Percentiles rank a stretch among this genome's conserved stretches.
phyloP scores from a whole-genome alignment of 2,797 vertebrate genomes.

The Strix occidentalis region DNA sequence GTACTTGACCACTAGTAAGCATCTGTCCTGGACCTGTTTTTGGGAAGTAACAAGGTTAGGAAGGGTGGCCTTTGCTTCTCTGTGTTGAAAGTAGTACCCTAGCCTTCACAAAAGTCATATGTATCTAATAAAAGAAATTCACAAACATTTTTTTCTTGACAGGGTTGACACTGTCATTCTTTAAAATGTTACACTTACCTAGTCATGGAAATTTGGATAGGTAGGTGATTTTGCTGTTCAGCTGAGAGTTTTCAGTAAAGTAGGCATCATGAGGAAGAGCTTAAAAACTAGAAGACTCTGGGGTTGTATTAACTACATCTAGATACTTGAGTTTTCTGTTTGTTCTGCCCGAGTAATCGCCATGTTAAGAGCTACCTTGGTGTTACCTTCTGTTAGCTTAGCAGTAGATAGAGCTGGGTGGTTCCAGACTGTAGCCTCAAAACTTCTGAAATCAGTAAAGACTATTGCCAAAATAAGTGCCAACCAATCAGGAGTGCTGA shows the following conservation, averaged over 20 bases:
- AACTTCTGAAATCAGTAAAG: not conserved
- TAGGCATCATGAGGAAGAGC: not conserved
- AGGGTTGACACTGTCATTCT: not conserved
- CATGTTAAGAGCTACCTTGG: not conserved
- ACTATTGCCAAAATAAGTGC: not conserved
- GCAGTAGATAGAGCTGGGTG: not conserved
- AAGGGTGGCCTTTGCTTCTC: not conserved
- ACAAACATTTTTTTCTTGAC: not conserved
- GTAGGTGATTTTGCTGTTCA: not conserved
- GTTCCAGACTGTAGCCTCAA: not conserved
- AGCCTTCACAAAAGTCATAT: not conserved
- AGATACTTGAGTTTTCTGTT: not conserved
- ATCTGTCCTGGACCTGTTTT: not conserved
- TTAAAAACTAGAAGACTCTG: not conserved
- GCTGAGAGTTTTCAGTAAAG: not conserved
- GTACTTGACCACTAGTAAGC: not conserved
- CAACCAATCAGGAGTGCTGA: not conserved
- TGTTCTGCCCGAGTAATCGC: not conserved
- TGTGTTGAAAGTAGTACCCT: not conserved
- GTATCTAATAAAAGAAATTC: not conserved
- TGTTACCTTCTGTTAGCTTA: not conserved
- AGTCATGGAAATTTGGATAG: not conserved
- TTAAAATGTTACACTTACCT: not conserved
- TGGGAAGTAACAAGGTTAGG: not conserved
- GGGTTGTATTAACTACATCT: not conserved